phyloP scores from a whole-genome alignment of 2,797 vertebrate species.

The Avahi laniger region DNA sequence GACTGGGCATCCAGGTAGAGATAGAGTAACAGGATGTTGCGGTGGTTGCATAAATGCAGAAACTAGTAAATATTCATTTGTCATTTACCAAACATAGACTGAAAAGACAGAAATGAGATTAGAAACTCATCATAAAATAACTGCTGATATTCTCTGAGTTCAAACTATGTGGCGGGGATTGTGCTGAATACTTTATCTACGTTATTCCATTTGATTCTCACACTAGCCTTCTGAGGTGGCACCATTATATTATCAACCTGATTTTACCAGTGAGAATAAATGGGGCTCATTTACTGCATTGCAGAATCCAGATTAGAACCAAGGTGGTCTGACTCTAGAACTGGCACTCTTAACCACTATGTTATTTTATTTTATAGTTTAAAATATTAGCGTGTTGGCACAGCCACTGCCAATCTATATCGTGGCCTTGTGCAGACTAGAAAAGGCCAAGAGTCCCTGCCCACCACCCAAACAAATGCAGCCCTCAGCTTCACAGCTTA shows the following conservation, averaged over 20 bases:
- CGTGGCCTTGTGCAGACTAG: background rate
- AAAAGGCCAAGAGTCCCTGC: background rate
- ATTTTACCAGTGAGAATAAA: background rate
- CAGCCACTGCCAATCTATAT: background rate
- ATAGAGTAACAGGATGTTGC: background rate
- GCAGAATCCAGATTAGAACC: background rate
- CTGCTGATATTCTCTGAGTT: background rate
- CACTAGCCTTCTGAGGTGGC: background rate
- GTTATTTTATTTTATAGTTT: background rate
- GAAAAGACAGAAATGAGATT: background rate
- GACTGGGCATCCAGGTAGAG: background rate
- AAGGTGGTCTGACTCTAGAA: background rate
- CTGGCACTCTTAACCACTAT: background rate
- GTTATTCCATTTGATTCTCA: slow-evolving; percentile 1
- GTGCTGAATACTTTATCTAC: background rate
- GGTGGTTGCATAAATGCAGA: background rate
- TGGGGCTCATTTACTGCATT: background rate
- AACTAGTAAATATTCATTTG: background rate
- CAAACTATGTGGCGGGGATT: background rate
- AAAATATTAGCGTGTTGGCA: background rate
- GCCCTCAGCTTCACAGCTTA: background rate
- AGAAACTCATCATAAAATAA: background rate
- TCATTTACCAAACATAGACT: background rate
- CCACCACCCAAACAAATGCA: background rate
- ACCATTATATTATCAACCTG: background rate